Percentiles rank a stretch among this genome's conserved stretches.
phyloP scores from a whole-genome alignment of 2,888 invertebrate species.

The Crepidodera aurea region DNA sequence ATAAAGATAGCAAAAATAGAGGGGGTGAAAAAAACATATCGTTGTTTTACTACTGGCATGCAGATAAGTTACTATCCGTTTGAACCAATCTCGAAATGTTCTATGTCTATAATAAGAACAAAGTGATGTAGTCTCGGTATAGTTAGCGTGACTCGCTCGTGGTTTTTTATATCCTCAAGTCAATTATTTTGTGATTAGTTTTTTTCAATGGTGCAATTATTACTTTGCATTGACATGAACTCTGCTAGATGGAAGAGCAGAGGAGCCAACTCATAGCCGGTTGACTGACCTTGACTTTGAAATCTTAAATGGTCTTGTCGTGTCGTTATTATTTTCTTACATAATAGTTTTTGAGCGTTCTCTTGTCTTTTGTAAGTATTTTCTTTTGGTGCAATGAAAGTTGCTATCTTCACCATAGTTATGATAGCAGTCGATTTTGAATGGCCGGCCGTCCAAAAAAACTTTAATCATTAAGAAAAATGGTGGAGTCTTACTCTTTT shows the following conservation, averaged over 20 bases:
- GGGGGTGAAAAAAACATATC: too few relatives aligned
- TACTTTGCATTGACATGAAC: constrained; percentile 29
- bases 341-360: background rate
- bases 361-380: too few relatives aligned
- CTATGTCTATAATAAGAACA: constrained; percentile 23
- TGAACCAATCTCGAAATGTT: constrained; percentile 12
- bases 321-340: constrained; percentile 16
- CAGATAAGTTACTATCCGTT: constrained; percentile 2
- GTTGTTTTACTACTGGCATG: background rate
- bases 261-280: constrained; percentile 17
- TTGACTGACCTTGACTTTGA: constrained; percentile 21
- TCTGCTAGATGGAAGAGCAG: constrained; percentile 1
- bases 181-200: constrained; percentile 30
- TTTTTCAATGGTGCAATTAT: constrained; percentile 24
- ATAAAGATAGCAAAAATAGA: too few relatives aligned
- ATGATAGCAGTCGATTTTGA: too few relatives aligned
- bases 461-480: too few relatives aligned
- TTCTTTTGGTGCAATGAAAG: too few relatives aligned
- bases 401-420: too few relatives aligned
- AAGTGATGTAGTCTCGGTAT: constrained; percentile 13
- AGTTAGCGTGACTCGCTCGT: constrained; percentile 25
- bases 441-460: too few relatives aligned
- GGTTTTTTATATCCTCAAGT: constrained; percentile 22
- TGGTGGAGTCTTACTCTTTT: too few relatives aligned
- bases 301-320: constrained; percentile 12